A percentile compares a stretch with the other conserved stretches of the same genome.
Conservation (phyloP, 2,797 vertebrate genomes). For the Artibeus jamaicensis region DNA sequence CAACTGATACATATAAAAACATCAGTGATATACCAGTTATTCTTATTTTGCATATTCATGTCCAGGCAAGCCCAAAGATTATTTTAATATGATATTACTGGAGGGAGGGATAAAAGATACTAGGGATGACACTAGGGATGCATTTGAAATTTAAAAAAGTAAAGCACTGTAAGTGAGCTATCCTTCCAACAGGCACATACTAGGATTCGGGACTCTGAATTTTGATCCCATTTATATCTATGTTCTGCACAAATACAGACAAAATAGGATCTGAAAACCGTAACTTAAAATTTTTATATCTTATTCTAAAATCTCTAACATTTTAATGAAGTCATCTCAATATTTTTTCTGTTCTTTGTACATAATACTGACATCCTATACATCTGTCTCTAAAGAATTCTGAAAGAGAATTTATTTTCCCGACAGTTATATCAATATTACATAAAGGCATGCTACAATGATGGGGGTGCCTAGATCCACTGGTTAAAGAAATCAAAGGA, state of each 20-base stretch:
- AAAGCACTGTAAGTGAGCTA: neutral
- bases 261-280: neutral
- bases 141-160: neutral
- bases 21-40: neutral
- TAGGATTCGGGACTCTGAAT: neutral
- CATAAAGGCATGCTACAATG: neutral
- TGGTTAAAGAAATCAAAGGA: neutral
- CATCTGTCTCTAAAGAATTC: neutral
- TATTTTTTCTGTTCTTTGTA: neutral
- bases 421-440: neutral
- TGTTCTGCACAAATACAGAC: neutral
- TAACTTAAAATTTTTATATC: constrained; percentile 6
- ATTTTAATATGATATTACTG: neutral
- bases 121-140: neutral
- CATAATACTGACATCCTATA: neutral
- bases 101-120: neutral
- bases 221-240: constrained; percentile 28
- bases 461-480: neutral
- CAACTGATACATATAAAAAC: neutral
- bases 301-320: constrained; percentile 36
- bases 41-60: neutral
- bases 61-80: constrained; percentile 23
- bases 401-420: neutral
- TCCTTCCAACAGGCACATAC: neutral
- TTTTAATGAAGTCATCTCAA: neutral